Evolutionary conservation across 2,888 invertebrate genomes (phyloP), one percentile per base, ranked within the genome.

Genomic region (Tuta absoluta): DNA sequence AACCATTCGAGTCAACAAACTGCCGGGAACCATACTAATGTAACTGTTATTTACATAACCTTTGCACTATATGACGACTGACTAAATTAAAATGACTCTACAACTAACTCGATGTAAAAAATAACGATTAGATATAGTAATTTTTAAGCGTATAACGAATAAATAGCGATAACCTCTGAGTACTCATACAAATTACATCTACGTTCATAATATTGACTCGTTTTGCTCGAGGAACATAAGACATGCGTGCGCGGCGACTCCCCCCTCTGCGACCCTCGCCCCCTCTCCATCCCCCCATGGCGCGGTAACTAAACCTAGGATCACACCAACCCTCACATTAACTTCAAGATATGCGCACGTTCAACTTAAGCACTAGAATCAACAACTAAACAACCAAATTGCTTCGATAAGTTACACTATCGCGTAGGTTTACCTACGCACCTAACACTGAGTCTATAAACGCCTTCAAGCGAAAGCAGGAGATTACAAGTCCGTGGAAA

Each of bases 331-430:
- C 78, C 81, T 85, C 81, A 87, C 83, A 80, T 86, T 86, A 89
- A 83, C 86, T 85, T 80, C 77, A 83, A 76, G 90, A 90, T 91
- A 89, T 91, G 88, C 87, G 82, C 81, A 85, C 76, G 79, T 85
- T 87, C 69, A 78, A 86, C 85, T 86, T 88, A 88, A 82, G 69
- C 78, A 82, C 86, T 89, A 89, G 72, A 79, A 78, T 76, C 69
- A 79, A 81, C 71, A 68, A 78, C 80, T 80, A 79, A 75, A 80
- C 74, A 68, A 77, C 71, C 71, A 72, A 33, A 84, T 82, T 76
- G 73, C 76, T 79, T 79, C 71, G 65, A 73, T 79, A 80, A 76
- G 75, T 75, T 77, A 24, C 24, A 80, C 73, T 75, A 75, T 72
- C 75, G 71, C 70, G 72, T 70, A 72, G 68, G 70, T 75, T 72